Evolutionary conservation across 53 echinoderm and acorn worm genomes (phyloP).

Genomic region (Astropecten irregularis): DNA sequence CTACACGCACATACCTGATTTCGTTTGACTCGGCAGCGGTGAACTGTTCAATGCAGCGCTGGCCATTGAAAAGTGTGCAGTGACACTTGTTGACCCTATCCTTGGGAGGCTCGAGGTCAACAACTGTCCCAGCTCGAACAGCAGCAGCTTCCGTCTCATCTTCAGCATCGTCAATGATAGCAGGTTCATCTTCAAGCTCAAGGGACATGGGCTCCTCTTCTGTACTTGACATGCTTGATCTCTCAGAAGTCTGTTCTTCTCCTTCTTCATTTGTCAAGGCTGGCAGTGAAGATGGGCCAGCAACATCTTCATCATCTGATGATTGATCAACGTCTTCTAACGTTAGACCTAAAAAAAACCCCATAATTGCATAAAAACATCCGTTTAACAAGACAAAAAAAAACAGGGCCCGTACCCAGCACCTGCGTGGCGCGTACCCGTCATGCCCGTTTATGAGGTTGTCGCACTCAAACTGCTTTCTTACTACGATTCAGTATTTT

Average conservation of each 20-base stretch:
- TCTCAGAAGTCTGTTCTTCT: not conserved
- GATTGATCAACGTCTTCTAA: not conserved
- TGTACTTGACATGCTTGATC: not conserved
- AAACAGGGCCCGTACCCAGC: not conserved
- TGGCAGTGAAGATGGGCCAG: not conserved
- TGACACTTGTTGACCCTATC: no score
- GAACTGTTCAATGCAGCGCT: constrained; percentile 34
- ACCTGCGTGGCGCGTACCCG: no score
- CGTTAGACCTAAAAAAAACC: not conserved
- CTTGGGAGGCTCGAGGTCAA: constrained; percentile 13
- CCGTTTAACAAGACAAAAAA: no score
- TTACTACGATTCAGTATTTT: no score
- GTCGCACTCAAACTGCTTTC: no score
- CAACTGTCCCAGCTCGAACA: constrained; percentile 7
- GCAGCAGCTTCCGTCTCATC: constrained; percentile 17
- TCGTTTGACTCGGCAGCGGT: constrained; percentile 1
- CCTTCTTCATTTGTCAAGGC: not conserved
- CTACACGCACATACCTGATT: constrained; percentile 6
- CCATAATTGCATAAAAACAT: not conserved
- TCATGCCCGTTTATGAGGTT: no score
- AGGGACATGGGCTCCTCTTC: constrained; percentile 1
- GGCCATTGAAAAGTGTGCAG: constrained; percentile 14
- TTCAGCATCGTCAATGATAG: not conserved
- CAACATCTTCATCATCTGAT: constrained; percentile 1
- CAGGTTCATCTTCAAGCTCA: not conserved